Base-by-base conservation (phyloP, 2,888 invertebrate genomes). In the Rutpela maculata region DNA sequence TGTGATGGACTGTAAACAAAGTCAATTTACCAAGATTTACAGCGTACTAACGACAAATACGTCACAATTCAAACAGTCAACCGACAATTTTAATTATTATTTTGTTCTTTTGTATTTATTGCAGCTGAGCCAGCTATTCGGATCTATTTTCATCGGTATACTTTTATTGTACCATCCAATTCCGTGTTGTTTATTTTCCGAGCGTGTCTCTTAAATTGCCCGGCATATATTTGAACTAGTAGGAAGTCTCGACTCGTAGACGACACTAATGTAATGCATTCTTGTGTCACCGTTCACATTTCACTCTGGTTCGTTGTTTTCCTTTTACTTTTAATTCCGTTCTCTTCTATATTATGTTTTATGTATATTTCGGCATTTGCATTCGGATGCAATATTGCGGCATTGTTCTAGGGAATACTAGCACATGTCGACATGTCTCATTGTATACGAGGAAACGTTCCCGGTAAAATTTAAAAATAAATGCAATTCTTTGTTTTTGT, bases 171-270 rank as follows among this genome's bases (percentile, higher is more conserved):
- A 63, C 17, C 59, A 35, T 70, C 70, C 70, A 22, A 70, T 60
- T 57, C 43, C 3, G 19, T 31, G 70, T 70, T 70, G 70, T 70
- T 70, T 70, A 59, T 59, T 59, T 60, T 60, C 59, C 19, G 19
- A 38, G 70, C 60, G 59, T 60, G 70, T 63, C 73, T 73, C 73
- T 70, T 35, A 73, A 73, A 73, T 63, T 73, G 65, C 73, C 65
- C 57, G 59, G 43, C 60, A 73, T 66, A 73, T 73, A 66, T 63
- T 65, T 18, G 65, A 43, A 66, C 22, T 18, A 66, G 66, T 66
- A 73, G 73, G 65, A 73, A 65, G 73, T 66, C 65, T 63, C 63
- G 65, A 63, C 63, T 62, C 60, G 35, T 18, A 73, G 73, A 73
- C 73, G 73, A 73, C 73, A 38, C 26, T 74, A 50, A 65, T 66